phyloP scores from a whole-genome alignment of 2,797 vertebrate species.

The Monodelphis domestica region DNA sequence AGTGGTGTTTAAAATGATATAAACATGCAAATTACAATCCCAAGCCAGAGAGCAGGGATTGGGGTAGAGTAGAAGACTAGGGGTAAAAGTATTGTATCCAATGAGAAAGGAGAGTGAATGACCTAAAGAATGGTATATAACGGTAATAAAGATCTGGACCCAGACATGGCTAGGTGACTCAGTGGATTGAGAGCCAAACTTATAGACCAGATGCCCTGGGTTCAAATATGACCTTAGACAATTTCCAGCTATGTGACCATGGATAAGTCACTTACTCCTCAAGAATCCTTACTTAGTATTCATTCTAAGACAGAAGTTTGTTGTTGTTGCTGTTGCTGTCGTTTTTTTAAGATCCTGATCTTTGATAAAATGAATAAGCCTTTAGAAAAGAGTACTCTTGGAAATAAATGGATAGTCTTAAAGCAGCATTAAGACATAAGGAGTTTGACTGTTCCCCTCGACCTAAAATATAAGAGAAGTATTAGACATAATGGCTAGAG shows the following conservation, averaged over 20 bases:
- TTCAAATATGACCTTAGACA: too few species aligned
- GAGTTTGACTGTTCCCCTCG: neutral
- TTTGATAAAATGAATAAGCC: too few species aligned
- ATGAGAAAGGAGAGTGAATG: neutral
- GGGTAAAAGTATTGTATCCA: neutral
- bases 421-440: neutral
- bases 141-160: too few species aligned
- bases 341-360: too few species aligned
- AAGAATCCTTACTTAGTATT: too few species aligned
- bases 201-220: too few species aligned
- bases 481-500: neutral
- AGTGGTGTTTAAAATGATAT: neutral
- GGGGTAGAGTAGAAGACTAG: neutral
- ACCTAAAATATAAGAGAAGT: neutral
- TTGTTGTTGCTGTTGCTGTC: too few species aligned
- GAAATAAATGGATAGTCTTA: neutral
- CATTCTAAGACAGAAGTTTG: too few species aligned
- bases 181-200: too few species aligned
- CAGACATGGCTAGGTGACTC: too few species aligned
- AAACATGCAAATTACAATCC: neutral
- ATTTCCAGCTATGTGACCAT: too few species aligned
- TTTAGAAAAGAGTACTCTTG: neutral
- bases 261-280: too few species aligned
- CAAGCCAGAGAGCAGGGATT: neutral
- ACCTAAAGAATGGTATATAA: neutral